phyloP scores from a whole-genome alignment of 2,888 invertebrate species.

The Dicranocentrus wangi region DNA sequence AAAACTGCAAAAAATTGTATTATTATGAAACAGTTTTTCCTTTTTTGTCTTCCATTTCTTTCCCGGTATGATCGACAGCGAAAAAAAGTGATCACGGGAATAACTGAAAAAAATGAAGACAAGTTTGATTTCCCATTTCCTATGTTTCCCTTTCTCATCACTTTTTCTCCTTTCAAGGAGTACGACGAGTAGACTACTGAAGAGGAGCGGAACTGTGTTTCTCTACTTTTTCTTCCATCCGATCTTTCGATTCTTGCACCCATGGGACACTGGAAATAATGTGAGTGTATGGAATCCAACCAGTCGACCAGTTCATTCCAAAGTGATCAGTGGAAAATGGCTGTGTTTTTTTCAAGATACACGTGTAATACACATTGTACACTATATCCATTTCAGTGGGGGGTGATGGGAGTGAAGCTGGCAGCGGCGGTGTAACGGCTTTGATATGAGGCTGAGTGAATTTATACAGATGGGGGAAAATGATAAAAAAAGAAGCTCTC shows the following conservation, averaged over 20 bases:
- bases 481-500: too few species aligned
- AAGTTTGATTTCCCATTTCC: background rate
- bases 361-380: too few species aligned
- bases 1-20: too few species aligned
- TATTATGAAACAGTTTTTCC: too few species aligned
- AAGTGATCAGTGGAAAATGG: conserved; percentile 11
- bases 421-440: background rate
- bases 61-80: background rate
- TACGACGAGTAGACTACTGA: background rate
- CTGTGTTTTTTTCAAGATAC: too few species aligned
- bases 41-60: too few species aligned
- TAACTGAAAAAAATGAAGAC: background rate
- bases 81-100: conserved; percentile 4
- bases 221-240: background rate
- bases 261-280: conserved; percentile 7
- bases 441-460: background rate
- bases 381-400: too few species aligned
- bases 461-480: too few species aligned
- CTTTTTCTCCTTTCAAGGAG: background rate
- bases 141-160: background rate
- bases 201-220: background rate
- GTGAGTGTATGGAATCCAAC: background rate
- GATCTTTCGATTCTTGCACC: background rate
- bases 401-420: background rate
- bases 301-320: background rate